phyloP scores from a whole-genome alignment of 2,888 invertebrate species.

The Melieria omissa region DNA sequence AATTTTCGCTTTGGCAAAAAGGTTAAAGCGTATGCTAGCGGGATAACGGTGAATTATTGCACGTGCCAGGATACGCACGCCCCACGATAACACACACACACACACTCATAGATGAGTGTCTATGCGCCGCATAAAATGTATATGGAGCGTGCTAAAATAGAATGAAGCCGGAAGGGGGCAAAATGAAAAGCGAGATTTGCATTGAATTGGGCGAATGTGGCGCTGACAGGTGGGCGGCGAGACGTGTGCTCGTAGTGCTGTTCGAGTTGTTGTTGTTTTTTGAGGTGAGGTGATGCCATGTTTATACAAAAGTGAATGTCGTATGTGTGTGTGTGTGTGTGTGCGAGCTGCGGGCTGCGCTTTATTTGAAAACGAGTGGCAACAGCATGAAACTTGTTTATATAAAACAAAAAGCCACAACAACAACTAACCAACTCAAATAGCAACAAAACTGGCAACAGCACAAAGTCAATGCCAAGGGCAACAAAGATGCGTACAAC shows the following conservation, averaged over 20 bases:
- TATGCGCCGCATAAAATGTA: not conserved
- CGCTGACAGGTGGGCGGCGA: conserved; percentile 22
- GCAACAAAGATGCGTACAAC: conserved; percentile 37
- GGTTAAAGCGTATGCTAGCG: conserved; percentile 39
- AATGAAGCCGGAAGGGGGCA: conserved; percentile 4
- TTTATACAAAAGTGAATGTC: not conserved
- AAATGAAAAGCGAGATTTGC: conserved; percentile 33
- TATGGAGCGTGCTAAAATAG: conserved; percentile 48
- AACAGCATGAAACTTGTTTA: conserved; percentile 40
- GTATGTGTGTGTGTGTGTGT: conserved; percentile 24
- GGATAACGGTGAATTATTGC: conserved; percentile 54
- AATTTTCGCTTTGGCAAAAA: conserved; percentile 18
- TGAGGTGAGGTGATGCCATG: not conserved
- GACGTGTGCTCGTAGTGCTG: too few relatives aligned
- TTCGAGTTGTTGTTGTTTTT: not conserved
- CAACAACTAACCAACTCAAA: conserved; percentile 35
- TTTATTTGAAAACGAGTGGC: not conserved
- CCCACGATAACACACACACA: not conserved
- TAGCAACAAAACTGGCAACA: conserved; percentile 30
- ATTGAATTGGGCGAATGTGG: conserved; percentile 9
- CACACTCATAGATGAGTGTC: not conserved
- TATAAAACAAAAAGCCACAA: conserved; percentile 29
- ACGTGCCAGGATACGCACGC: conserved; percentile 39
- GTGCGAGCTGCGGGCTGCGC: conserved; percentile 15
- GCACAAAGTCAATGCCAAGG: conserved; percentile 56